These are phyloP conservation scores for Salarias fasciatus DNA, from an alignment of 2,797 vertebrate species.

Conservation along the genomic window DNA sequence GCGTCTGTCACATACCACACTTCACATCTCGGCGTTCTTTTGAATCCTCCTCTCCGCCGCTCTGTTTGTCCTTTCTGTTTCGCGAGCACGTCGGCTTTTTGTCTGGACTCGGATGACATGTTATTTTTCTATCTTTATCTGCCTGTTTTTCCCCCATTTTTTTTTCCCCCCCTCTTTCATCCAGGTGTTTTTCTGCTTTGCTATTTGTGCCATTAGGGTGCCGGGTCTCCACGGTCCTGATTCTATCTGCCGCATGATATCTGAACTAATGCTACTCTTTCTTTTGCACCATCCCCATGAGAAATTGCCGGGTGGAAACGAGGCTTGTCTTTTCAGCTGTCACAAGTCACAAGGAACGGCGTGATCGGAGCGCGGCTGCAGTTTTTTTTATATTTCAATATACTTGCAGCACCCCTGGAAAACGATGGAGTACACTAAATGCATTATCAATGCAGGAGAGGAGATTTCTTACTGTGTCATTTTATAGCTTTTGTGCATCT, in stretches of 20 bases:
- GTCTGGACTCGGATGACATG: slow-evolving; percentile 37
- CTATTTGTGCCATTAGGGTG: slow-evolving; percentile 43
- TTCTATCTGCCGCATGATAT: slow-evolving; percentile 41
- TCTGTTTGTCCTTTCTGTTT: slow-evolving; percentile 56
- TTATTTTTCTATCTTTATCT: slow-evolving; percentile 53
- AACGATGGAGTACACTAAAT: slow-evolving; percentile 4
- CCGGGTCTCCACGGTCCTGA: slow-evolving; percentile 36
- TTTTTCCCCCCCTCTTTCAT: slow-evolving; percentile 29
- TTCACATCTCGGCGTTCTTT: slow-evolving; percentile 51
- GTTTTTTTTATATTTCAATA: slow-evolving; percentile 56
- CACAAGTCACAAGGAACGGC: slow-evolving; percentile 34
- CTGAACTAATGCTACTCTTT: slow-evolving; percentile 48
- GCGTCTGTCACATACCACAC: slow-evolving; percentile 55
- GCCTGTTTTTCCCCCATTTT: slow-evolving; percentile 24
- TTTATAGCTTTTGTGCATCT: not conserved
- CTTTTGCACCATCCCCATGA: slow-evolving; percentile 30
- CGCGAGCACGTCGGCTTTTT: slow-evolving; percentile 49
- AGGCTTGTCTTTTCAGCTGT: slow-evolving; percentile 37
- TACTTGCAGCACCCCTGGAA: slow-evolving; percentile 16
- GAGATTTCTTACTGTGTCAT: slow-evolving; percentile 1
- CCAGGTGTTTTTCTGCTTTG: slow-evolving; percentile 46
- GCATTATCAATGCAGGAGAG: slow-evolving; percentile 36
- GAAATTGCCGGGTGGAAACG: slow-evolving; percentile 37
- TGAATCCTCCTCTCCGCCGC: slow-evolving; percentile 53
- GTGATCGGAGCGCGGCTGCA: slow-evolving; percentile 27